A percentile compares a stretch with the other conserved stretches of the same genome.
phyloP scores from a whole-genome alignment of 2,797 vertebrate genomes.

The Rhynchonycteris naso region DNA sequence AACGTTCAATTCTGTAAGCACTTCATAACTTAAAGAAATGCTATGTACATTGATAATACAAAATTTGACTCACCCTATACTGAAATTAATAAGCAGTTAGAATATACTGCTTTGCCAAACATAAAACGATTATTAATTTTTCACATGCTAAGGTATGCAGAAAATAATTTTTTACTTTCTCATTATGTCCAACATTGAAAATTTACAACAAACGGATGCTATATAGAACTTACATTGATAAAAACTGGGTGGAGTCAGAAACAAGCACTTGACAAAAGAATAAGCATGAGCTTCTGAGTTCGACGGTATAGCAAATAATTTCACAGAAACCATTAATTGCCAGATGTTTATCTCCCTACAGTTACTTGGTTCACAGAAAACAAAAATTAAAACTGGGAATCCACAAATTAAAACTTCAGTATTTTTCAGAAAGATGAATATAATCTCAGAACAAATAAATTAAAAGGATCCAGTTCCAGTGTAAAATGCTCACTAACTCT shows the following conservation, averaged over 20 bases:
- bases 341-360: background rate
- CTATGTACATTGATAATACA: background rate
- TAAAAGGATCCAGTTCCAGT: background rate
- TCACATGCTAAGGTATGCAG: background rate
- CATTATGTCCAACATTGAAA: slow-evolving; percentile 25
- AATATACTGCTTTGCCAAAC: background rate
- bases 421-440: slow-evolving; percentile 25
- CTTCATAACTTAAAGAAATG: slow-evolving; percentile 61
- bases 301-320: slow-evolving; percentile 21
- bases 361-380: background rate
- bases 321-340: background rate
- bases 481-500: background rate
- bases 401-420: background rate
- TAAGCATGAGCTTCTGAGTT: background rate
- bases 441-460: background rate
- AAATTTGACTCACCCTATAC: slow-evolving; percentile 8
- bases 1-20: slow-evolving; percentile 58
- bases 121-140: slow-evolving; percentile 47
- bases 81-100: slow-evolving; percentile 36
- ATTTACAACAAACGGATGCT: background rate
- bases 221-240: background rate
- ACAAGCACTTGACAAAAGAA: background rate
- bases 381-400: background rate
- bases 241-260: slow-evolving; percentile 8
- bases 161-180: slow-evolving; percentile 48